These are phyloP conservation scores for Phycodurus eques DNA, from an alignment of 2,113 vertebrate species.

Conservation along the genomic window DNA sequence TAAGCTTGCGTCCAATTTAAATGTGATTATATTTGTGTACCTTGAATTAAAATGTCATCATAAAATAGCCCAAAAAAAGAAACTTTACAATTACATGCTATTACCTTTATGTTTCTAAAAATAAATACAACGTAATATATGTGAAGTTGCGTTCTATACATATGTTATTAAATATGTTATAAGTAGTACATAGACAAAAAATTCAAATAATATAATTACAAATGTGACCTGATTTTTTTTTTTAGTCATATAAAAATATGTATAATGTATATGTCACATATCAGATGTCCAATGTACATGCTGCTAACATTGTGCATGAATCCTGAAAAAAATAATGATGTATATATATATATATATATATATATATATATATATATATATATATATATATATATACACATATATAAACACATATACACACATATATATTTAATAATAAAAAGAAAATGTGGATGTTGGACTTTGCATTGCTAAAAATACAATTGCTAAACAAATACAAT, in stretches of 20 bases:
- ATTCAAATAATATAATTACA: background rate
- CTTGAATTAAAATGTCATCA: conserved; percentile 42
- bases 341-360: too few relatives aligned
- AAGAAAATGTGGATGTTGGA: too few relatives aligned
- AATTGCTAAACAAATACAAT: too few relatives aligned
- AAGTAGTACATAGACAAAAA: background rate
- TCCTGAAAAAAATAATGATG: too few relatives aligned
- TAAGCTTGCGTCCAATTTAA: conserved; percentile 80
- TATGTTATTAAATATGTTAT: background rate
- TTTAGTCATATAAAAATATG: too few relatives aligned
- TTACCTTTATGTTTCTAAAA: background rate
- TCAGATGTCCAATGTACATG: too few relatives aligned
- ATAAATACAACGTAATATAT: background rate
- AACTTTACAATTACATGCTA: background rate
- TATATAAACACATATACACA: too few relatives aligned
- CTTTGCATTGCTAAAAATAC: too few relatives aligned
- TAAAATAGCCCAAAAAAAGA: background rate
- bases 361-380: too few relatives aligned
- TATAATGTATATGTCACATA: background rate
- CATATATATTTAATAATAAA: too few relatives aligned
- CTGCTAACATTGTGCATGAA: too few relatives aligned
- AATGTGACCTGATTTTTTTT: background rate
- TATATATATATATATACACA: too few relatives aligned
- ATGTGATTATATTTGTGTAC: conserved; percentile 79
- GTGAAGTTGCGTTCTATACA: background rate